Base-by-base conservation (phyloP, 2,888 invertebrate species). In the Hirtodrosophila histrioides region DNA sequence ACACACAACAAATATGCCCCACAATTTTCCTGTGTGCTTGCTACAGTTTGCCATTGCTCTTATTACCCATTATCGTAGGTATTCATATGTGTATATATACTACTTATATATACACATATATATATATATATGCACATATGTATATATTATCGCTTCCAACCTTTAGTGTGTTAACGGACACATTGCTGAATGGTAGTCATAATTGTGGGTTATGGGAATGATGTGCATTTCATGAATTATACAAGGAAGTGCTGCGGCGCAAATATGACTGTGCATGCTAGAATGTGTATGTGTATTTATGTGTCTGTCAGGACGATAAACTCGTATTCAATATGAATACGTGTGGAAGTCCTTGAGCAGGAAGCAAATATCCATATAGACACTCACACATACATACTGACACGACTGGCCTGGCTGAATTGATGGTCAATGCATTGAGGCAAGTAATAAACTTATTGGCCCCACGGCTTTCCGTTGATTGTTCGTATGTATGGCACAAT, bases 371-470 rank as follows among this genome's bases (percentile, higher is more conserved):
- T 17, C 63, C 50, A 8, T 36, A 12, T 24, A 36, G 55, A 23
- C n/a, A 11, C 45, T 12, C 39, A 46, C 12, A 48, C 27, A 35
- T 33, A 54, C 29, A 50, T 12, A 36, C n/a, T 23, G 2, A 39
- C 11, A 31, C 71, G 29, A 61, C 54, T 17, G 17, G 17, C 51
- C 44, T 40, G 48, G 23, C 39, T 75, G 63, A 56, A 69, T 75
- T 85, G 81, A 75, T 74, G 86, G 69, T 60, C 82, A 87, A 78
- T 82, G 83, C 83, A 75, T 66, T 86, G 88, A 78, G 74, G 83
- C 88, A 82, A 88, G 88, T 82, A 82, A 82, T 87, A 88, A 87
- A 82, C 82, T 88, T 87, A 87, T 82, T 82, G 82, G 86, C 86
- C 86, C 88, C 78, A 82, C 69, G 86, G 69, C 81, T 81, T 70